These are phyloP conservation scores for Xanthia togata DNA, from an alignment of 2,888 invertebrate species.

Conservation along the genomic window DNA sequence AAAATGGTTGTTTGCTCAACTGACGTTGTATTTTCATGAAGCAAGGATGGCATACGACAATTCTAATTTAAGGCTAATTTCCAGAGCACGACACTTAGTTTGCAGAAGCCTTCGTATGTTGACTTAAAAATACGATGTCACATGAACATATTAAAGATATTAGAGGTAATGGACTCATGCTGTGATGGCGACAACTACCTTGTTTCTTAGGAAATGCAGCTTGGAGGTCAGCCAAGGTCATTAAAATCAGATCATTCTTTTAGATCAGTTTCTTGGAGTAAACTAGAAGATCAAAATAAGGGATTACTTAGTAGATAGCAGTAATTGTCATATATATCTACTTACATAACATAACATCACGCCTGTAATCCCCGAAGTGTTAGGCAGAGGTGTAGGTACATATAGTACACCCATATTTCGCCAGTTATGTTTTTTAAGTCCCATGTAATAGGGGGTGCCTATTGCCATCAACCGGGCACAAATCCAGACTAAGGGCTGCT, in stretches of 20 bases:
- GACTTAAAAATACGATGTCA: conserved; percentile 72
- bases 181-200: conserved; percentile 29
- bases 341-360: no score
- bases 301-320: neutral
- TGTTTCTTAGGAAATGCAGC: conserved; percentile 51
- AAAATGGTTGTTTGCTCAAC: conserved; percentile 31
- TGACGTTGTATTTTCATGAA: conserved; percentile 58
- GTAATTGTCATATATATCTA: neutral
- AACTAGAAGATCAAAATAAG: neutral
- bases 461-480: no score
- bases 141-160: conserved; percentile 63
- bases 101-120: conserved; percentile 71
- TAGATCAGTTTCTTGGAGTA: neutral
- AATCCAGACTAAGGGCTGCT: no score
- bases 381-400: no score
- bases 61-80: conserved; percentile 83
- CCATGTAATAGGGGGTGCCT: no score
- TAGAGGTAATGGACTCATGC: conserved; percentile 40
- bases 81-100: conserved; percentile 76
- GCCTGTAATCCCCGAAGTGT: no score
- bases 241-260: conserved; percentile 7
- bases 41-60: conserved; percentile 72
- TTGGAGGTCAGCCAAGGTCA: conserved; percentile 23
- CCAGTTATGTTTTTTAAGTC: no score
- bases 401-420: no score